These are phyloP conservation scores for Timema cristinae DNA, from an alignment of 2,888 invertebrate species.

Conservation along the genomic window DNA sequence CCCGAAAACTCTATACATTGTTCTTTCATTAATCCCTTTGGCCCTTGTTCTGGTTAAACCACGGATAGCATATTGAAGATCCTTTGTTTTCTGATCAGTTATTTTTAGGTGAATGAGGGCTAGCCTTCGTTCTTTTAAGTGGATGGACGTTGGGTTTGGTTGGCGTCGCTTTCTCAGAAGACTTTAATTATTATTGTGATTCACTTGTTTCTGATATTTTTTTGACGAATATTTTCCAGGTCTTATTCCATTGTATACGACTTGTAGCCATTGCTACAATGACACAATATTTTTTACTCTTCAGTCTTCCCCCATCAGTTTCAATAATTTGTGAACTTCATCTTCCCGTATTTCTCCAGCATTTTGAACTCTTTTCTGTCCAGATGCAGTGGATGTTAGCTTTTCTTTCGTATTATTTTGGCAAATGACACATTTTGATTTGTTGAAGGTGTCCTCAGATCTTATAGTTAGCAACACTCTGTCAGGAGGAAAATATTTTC, in stretches of 20 bases:
- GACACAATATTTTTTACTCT: not conserved
- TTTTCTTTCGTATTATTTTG: too few species aligned
- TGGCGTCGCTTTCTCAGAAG: not conserved
- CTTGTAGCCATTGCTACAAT: not conserved
- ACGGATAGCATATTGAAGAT: not conserved
- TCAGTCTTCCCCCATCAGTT: not conserved
- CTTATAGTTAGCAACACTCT: not conserved
- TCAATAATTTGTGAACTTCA: not conserved
- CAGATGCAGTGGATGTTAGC: too few species aligned
- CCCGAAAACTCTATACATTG: not conserved
- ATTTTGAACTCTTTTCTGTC: not conserved
- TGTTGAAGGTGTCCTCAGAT: not conserved
- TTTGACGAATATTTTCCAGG: not conserved
- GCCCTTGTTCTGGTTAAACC: not conserved
- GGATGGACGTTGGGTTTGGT: not conserved
- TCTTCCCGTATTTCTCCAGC: slow-evolving; percentile 2
- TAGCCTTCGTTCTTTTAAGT: not conserved
- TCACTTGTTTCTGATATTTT: not conserved
- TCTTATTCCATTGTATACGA: not conserved
- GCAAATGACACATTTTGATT: too few species aligned
- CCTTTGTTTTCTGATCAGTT: not conserved
- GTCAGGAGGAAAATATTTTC: not conserved
- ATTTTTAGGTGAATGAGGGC: not conserved
- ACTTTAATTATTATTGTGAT: not conserved
- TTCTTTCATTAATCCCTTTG: not conserved